Evolutionary conservation across 2,888 invertebrate species (phyloP), one percentile per base, ranked within the genome.

Genomic region (Stratiomys singularior): DNA sequence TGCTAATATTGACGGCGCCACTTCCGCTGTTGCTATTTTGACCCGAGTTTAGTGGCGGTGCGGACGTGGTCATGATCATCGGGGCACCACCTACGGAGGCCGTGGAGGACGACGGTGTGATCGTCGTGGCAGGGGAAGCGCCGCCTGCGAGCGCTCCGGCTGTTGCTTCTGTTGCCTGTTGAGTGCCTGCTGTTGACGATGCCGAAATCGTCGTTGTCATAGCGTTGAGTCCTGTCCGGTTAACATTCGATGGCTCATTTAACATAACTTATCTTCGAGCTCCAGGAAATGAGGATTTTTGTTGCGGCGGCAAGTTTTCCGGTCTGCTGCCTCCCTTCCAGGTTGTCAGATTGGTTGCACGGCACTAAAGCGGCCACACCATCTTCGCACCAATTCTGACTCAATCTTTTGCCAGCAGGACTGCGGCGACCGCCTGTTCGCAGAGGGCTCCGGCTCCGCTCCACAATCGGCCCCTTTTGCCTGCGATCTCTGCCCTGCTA

Each of bases 101-200:
- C 18, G 77, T 23, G 13, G 47, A 21, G 5, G 77, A 23, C 4
- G 77, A 44, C 58, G 72, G 78, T 80, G 83, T 67, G 78, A 82
- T 80, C 79, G 82, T 44, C 28, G 63, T 46, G 13, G 64, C 47
- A 1, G 47, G 30, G 9, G 76, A 60, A 4, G 46, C 78, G 86
- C 86, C 81, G 86, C 85, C 82, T 84, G 85, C 81, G 83, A 84
- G 81, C 85, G 86, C 78, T 86, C 86, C 77, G 85, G 85, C 77
- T 84, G 85, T 79, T 84, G 84, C 80, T 85, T 85, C 78, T 84
- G 86, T 77, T 85, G 85, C 80, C 84, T 85, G 78, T 87, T 86
- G 80, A 87, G 85, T 69, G 84, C 86, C 78, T 86, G 87, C 66
- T 86, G 87, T 77, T 84, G 85, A 28, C 82, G 85, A 78, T 77